phyloP scores from a whole-genome alignment of 2,888 invertebrate species.

The Blera fallax region DNA sequence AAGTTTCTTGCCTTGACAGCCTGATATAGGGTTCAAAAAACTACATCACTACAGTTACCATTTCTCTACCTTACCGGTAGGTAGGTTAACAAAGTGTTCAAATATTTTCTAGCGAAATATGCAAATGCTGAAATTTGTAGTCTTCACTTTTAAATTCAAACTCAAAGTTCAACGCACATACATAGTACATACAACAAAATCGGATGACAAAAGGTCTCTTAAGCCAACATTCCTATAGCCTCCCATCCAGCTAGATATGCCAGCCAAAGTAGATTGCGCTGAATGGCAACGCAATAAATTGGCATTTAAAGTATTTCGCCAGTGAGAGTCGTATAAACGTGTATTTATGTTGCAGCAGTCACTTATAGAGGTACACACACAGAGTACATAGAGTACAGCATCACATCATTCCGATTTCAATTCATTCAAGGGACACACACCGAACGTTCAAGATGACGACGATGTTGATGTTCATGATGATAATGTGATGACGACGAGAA shows the following conservation, averaged over 20 bases:
- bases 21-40: no score
- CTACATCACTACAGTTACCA: no score
- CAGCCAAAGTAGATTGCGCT: slow-evolving; percentile 55
- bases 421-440: slow-evolving; percentile 62
- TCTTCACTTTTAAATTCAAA: no score
- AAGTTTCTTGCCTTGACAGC: no score
- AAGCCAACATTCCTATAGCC: slow-evolving; percentile 1
- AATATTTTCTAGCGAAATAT: no score
- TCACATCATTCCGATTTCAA: slow-evolving; percentile 69
- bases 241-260: background rate
- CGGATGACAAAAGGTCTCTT: slow-evolving; percentile 42
- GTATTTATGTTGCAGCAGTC: slow-evolving; percentile 54
- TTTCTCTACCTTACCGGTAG: no score
- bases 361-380: background rate
- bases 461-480: slow-evolving; percentile 65
- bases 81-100: no score
- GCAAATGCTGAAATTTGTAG: no score
- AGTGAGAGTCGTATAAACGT: slow-evolving; percentile 56
- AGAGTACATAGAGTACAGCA: slow-evolving; percentile 5
- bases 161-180: no score
- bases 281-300: slow-evolving; percentile 66
- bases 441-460: slow-evolving; percentile 59
- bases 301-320: slow-evolving; percentile 66
- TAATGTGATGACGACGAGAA: slow-evolving; percentile 57
- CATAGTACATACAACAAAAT: background rate